Percentiles rank a stretch among this genome's conserved stretches.
Conservation (phyloP, 2,113 vertebrate species). For the Baryphthengus martii region DNA sequence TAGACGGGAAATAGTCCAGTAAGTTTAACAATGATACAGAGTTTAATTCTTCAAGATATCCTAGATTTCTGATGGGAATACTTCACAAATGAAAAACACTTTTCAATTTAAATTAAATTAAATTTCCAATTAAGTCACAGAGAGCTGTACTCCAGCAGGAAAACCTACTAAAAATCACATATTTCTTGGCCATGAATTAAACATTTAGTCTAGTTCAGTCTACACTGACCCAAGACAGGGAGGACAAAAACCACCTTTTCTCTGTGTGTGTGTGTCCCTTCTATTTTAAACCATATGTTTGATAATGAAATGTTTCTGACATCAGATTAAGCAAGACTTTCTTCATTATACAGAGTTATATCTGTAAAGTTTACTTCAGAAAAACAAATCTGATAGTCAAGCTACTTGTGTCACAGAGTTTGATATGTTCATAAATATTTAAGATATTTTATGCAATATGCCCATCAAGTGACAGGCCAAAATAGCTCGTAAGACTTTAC, state of each 20-base stretch:
- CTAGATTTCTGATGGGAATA: slow-evolving; percentile 65
- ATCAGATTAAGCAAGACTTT: not conserved
- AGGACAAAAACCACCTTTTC: not conserved
- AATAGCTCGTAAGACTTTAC: slow-evolving; percentile 48
- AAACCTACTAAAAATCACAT: slow-evolving; percentile 48
- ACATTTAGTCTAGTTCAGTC: slow-evolving; percentile 10
- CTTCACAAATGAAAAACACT: slow-evolving; percentile 67
- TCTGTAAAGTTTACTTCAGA: slow-evolving; percentile 37
- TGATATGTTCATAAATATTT: slow-evolving; percentile 57
- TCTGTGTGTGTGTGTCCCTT: not conserved
- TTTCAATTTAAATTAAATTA: slow-evolving; percentile 74
- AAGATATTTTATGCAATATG: slow-evolving; percentile 48
- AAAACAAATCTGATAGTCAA: slow-evolving; percentile 42
- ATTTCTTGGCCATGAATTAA: slow-evolving; percentile 48
- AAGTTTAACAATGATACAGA: slow-evolving; percentile 39
- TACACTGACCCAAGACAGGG: not conserved
- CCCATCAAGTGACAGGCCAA: slow-evolving; percentile 49
- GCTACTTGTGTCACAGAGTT: slow-evolving; percentile 18
- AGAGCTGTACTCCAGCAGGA: slow-evolving; percentile 59
- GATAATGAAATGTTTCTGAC: not conserved
- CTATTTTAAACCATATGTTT: not conserved
- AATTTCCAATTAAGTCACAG: slow-evolving; percentile 72
- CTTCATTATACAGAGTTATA: slow-evolving; percentile 5
- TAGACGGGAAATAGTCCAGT: slow-evolving; percentile 15
- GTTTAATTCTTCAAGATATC: slow-evolving; percentile 54